Evolutionary conservation across 2,888 invertebrate genomes (phyloP), one percentile per base, ranked within the genome.

Genomic region (Drosophila robusta): DNA sequence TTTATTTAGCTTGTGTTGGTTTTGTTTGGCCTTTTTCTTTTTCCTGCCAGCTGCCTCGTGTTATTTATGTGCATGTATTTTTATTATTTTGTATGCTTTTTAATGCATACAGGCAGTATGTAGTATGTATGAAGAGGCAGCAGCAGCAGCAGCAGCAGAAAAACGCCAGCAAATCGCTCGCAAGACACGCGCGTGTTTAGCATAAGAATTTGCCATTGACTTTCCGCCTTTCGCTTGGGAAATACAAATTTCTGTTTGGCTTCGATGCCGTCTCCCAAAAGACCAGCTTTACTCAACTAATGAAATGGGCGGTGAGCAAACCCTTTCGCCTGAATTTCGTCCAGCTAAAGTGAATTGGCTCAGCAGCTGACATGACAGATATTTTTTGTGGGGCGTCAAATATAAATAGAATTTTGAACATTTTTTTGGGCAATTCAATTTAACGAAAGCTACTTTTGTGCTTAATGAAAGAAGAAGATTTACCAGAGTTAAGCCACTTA

Each of bases 11-110:
- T 39, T 51, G 46, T 41, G 55, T 60, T 55, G 51, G 38, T 50
- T 63, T 68, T 58, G 44, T 56, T 72, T 60, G 54, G 41, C 18
- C 61, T 42, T 51, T 47, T 38, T 64, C 38, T 46, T 49, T 57
- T 49, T 56, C 55, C 4, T 11, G 34, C 34, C 56, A 50, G 55
- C 51, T 63, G 65, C 62, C 85, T 64, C 57, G 55, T 81, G 87
- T 87, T 83, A 83, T 83, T 87, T 87, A 85, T 83, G 82, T 80
- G 70, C 74, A 80, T 80, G 66, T 70, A 66, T 78, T 77, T 76
- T 76, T 75, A 68, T 74, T 80, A 67, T 74, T 52, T 71, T 79
- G 77, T 78, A 69, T 81, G 71, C 80, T 65, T 65, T 76, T 81
- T 75, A 71, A 58, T 67, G 57, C 70, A 71, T 52, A 69, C 52